Conservation (phyloP, 1,140 invertebrate species). For the Luehdorfia chinensis region DNA sequence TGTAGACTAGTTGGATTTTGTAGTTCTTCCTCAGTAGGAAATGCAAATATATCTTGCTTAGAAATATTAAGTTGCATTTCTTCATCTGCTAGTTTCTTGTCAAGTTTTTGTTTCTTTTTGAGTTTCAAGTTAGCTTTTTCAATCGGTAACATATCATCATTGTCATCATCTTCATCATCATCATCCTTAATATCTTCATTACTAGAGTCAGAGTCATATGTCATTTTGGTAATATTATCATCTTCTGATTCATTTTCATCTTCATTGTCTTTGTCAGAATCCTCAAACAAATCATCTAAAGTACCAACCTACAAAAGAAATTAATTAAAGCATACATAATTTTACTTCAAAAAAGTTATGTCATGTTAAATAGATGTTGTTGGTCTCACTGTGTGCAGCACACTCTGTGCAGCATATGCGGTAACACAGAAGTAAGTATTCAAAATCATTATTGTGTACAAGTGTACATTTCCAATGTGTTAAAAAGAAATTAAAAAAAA, state of each 20-base stretch:
- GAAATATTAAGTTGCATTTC: conserved; percentile 88
- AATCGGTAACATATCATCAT: conserved; percentile 88
- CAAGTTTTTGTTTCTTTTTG: conserved; percentile 83
- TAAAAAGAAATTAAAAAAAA: no score
- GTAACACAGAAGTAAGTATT: no score
- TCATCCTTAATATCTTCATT: conserved; percentile 58
- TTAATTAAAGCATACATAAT: background rate
- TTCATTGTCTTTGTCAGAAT: conserved; percentile 64
- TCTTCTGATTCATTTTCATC: conserved; percentile 43
- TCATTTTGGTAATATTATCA: conserved; percentile 50
- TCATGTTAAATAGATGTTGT: no score
- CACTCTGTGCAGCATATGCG: no score
- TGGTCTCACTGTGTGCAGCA: no score
- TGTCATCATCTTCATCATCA: conserved; percentile 70
- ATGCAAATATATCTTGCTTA: conserved; percentile 85
- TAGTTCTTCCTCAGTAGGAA: conserved; percentile 85
- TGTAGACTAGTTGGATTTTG: conserved; percentile 86
- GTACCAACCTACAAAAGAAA: conserved; percentile 67
- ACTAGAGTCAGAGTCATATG: conserved; percentile 72
- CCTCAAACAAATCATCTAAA: conserved; percentile 68
- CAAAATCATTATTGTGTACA: no score
- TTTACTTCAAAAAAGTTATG: no score
- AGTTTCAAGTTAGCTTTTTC: conserved; percentile 91
- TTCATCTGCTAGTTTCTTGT: conserved; percentile 86
- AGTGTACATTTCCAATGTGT: no score